These are phyloP conservation scores for Eudyptes chrysolophus DNA, from an alignment of 2,113 vertebrate genomes.

Conservation along the genomic window DNA sequence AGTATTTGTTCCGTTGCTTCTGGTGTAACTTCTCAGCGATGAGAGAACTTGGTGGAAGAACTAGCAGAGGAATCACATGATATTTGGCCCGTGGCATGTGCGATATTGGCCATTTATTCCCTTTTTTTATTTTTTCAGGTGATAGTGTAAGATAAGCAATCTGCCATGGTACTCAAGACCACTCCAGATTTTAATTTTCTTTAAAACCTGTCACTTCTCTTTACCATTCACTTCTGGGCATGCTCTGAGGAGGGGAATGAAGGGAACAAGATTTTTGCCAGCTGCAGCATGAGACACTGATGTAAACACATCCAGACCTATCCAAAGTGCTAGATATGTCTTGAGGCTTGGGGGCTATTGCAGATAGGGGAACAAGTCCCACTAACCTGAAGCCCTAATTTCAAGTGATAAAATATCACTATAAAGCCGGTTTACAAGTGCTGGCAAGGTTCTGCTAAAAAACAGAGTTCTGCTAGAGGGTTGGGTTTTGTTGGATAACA, in stretches of 20 bases:
- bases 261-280: neutral
- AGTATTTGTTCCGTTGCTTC: neutral
- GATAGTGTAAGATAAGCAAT: neutral
- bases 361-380: neutral
- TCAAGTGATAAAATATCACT: neutral
- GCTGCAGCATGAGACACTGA: neutral
- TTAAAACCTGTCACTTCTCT: neutral
- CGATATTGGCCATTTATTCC: neutral
- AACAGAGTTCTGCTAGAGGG: neutral
- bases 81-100: neutral
- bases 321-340: neutral
- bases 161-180: neutral
- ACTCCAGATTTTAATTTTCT: neutral
- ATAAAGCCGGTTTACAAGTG: neutral
- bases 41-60: neutral
- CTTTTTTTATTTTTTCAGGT: neutral
- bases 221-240: neutral
- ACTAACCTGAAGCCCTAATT: neutral
- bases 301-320: neutral
- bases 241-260: neutral
- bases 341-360: neutral
- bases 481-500: neutral
- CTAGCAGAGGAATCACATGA: neutral
- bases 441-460: neutral
- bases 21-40: neutral